Percentiles rank a stretch among this genome's conserved stretches.
Conservation (phyloP, 2,888 invertebrate species). For the Blastobasis adustella region DNA sequence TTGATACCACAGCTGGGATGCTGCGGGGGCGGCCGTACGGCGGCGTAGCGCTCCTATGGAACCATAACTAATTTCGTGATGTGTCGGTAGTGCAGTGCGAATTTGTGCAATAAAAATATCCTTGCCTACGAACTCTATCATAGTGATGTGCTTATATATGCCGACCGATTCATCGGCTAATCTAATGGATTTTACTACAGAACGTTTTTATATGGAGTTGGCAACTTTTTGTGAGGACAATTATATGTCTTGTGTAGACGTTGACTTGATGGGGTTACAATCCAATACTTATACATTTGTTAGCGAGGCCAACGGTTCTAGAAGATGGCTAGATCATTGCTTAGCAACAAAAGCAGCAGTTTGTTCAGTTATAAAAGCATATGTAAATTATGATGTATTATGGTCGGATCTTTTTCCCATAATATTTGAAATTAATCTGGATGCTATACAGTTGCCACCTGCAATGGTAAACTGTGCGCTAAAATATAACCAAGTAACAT, state of each 20-base stretch:
- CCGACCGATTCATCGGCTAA: background rate
- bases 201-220: conserved; percentile 4
- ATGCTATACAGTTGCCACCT: background rate
- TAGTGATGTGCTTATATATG: conserved; percentile 1
- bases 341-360: background rate
- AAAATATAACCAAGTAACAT: too few relatives aligned
- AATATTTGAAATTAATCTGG: background rate
- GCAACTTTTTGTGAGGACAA: conserved; percentile 3
- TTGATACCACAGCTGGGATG: conserved; percentile 7
- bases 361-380: background rate
- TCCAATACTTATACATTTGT: conserved; percentile 3
- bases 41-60: conserved; percentile 13
- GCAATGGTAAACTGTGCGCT: background rate
- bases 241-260: conserved; percentile 4
- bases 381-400: background rate
- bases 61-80: background rate
- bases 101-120: too few relatives aligned
- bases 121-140: too few relatives aligned
- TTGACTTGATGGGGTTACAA: conserved; percentile 1
- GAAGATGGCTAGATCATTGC: conserved; percentile 6
- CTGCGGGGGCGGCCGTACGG: conserved; percentile 9
- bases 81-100: background rate
- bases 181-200: background rate
- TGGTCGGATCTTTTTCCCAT: conserved; percentile 4
- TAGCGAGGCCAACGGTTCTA: background rate